Percentiles rank a stretch among this genome's conserved stretches.
phyloP scores from a whole-genome alignment of 1,140 invertebrate genomes.

The Drosophila pallidifrons region DNA sequence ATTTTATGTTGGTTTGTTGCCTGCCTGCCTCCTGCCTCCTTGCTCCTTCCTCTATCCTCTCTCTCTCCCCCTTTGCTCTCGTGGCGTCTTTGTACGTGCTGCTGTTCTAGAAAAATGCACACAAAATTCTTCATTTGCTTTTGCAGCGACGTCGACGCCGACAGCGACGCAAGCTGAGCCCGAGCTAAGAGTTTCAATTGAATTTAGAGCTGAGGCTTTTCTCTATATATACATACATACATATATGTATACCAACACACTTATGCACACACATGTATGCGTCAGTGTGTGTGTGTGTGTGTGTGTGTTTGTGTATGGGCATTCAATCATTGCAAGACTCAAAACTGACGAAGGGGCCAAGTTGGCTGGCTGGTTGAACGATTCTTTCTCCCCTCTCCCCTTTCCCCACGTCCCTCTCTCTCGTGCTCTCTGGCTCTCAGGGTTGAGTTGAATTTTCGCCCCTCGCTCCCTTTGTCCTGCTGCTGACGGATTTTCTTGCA shows the following conservation, averaged over 20 bases:
- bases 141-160: slow-evolving; percentile 20
- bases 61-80: neutral
- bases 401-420: neutral
- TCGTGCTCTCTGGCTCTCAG: too few relatives aligned
- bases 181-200: slow-evolving; percentile 72
- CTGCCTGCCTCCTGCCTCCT: neutral
- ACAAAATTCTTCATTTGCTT: slow-evolving; percentile 77
- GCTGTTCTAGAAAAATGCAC: slow-evolving; percentile 73
- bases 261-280: slow-evolving; percentile 16
- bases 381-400: neutral
- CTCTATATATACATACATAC: slow-evolving; percentile 10
- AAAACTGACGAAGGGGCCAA: slow-evolving; percentile 43
- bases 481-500: slow-evolving; percentile 47
- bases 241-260: neutral
- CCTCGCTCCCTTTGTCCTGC: neutral
- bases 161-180: slow-evolving; percentile 32
- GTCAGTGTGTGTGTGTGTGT: slow-evolving; percentile 3
- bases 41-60: neutral
- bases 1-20: slow-evolving; percentile 77
- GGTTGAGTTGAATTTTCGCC: too few relatives aligned
- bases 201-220: slow-evolving; percentile 68
- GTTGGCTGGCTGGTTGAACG: slow-evolving; percentile 23
- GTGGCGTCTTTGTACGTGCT: slow-evolving; percentile 54
- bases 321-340: slow-evolving; percentile 79
- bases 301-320: slow-evolving; percentile 50